Percentiles rank a stretch among this genome's conserved stretches.
Evolutionary conservation across 1,140 invertebrate species (phyloP).

Genomic region (Elysia chlorotica): DNA sequence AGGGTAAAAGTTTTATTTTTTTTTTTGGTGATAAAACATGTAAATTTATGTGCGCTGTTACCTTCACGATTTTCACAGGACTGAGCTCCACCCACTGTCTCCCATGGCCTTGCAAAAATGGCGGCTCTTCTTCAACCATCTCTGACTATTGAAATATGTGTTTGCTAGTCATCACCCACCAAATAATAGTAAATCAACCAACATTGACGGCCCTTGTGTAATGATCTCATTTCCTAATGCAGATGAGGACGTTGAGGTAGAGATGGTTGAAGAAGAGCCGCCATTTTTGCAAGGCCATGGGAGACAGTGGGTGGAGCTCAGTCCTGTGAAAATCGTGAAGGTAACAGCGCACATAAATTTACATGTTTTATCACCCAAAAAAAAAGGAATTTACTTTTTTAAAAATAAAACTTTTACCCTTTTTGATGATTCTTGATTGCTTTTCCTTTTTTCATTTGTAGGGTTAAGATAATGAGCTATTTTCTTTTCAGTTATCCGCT

Average conservation of each 20-base stretch:
- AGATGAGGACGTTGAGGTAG: slow-evolving; percentile 99
- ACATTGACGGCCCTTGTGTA: no score
- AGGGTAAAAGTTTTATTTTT: slow-evolving; percentile 6
- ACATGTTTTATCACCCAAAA: no score
- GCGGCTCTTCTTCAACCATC: slow-evolving; percentile 96
- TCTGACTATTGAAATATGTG: no score
- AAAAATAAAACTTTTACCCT: no score
- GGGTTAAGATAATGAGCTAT: no score
- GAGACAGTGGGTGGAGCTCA: slow-evolving; percentile 78
- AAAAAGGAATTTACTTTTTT: no score
- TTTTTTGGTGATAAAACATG: background rate
- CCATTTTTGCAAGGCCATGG: slow-evolving; percentile 83
- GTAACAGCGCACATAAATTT: no score
- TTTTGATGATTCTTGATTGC: no score
- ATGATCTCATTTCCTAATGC: slow-evolving; percentile 30
- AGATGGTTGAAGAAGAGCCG: slow-evolving; percentile 97
- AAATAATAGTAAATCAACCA: no score
- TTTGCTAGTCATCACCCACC: no score
- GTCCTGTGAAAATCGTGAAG: slow-evolving; percentile 95
- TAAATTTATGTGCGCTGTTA: background rate
- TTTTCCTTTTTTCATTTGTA: no score
- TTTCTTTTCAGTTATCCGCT: no score
- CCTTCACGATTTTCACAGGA: slow-evolving; percentile 67
- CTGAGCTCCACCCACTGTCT: slow-evolving; percentile 81
- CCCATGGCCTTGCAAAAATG: slow-evolving; percentile 81